Evolutionary conservation across 2,888 invertebrate species (phyloP).

Genomic region (Xylota segnis): DNA sequence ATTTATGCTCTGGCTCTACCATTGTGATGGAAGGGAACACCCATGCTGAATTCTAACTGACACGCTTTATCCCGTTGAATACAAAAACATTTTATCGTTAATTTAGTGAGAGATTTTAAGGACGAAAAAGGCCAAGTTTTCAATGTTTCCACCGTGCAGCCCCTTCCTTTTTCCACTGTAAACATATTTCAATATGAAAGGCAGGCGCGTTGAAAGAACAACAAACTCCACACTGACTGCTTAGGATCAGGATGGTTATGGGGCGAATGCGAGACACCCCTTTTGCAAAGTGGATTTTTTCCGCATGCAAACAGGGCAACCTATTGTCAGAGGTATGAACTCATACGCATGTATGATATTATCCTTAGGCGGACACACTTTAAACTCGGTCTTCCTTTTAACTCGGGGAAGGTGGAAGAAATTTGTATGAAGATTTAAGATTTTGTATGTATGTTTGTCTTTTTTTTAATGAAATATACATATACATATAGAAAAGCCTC

Average conservation of each 20-base stretch:
- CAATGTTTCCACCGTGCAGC: not conserved
- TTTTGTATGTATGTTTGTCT: not conserved
- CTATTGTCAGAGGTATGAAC: slow-evolving; percentile 24
- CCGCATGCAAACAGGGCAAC: not conserved
- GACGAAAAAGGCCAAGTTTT: slow-evolving; percentile 15
- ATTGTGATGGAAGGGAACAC: slow-evolving; percentile 1
- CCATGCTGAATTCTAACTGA: slow-evolving; percentile 1
- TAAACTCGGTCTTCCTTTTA: slow-evolving; percentile 8
- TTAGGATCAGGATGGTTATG: no score
- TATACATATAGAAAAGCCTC: slow-evolving; percentile 11
- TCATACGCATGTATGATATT: slow-evolving; percentile 28
- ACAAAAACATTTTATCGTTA: slow-evolving; percentile 14
- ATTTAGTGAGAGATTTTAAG: slow-evolving; percentile 25
- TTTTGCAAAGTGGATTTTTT: slow-evolving; percentile 6
- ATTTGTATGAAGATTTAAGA: slow-evolving; percentile 6
- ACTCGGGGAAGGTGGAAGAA: slow-evolving; percentile 20
- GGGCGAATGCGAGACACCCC: not conserved
- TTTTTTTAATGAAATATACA: slow-evolving; percentile 36
- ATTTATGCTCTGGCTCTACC: not conserved
- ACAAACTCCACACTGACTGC: not conserved
- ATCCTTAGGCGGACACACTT: slow-evolving; percentile 27
- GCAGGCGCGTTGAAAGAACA: slow-evolving; percentile 19
- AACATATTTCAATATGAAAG: slow-evolving; percentile 32
- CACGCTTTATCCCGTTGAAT: slow-evolving; percentile 3
- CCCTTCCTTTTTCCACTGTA: slow-evolving; percentile 1